Conservation (phyloP, 1,140 invertebrate genomes). For the Panonychus citri region DNA sequence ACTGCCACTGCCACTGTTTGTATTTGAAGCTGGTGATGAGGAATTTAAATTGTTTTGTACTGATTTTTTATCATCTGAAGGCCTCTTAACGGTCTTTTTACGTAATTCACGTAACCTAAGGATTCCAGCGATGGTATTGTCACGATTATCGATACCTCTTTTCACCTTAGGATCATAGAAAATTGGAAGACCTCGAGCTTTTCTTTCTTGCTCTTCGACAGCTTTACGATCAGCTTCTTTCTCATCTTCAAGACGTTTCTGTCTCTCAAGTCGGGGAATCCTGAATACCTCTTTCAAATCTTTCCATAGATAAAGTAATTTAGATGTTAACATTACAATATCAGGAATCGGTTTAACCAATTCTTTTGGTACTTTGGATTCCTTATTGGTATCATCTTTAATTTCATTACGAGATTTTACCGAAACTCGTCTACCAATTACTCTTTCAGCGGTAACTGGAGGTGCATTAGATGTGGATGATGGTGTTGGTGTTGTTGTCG, state of each 20-base stretch:
- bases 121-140: conserved; percentile 5
- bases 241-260: conserved; percentile 79
- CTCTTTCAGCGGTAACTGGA: not conserved
- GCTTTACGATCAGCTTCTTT: conserved; percentile 37
- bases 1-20: not conserved
- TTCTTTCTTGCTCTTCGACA: conserved; percentile 9
- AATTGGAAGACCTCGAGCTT: conserved; percentile 2
- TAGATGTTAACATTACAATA: conserved; percentile 4
- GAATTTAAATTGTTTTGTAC: not conserved
- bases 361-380: not conserved
- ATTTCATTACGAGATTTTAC: not conserved
- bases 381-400: not conserved
- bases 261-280: conserved; percentile 80
- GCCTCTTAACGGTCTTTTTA: conserved; percentile 3
- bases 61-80: not conserved
- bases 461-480: not conserved
- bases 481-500: too few species aligned
- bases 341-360: not conserved
- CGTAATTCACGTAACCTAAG: not conserved
- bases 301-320: conserved; percentile 31
- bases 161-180: not conserved
- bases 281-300: conserved; percentile 66
- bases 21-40: not conserved
- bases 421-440: not conserved
- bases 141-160: not conserved